Conservation (phyloP, 2,888 invertebrate genomes). For the Strigamia crassipes region DNA sequence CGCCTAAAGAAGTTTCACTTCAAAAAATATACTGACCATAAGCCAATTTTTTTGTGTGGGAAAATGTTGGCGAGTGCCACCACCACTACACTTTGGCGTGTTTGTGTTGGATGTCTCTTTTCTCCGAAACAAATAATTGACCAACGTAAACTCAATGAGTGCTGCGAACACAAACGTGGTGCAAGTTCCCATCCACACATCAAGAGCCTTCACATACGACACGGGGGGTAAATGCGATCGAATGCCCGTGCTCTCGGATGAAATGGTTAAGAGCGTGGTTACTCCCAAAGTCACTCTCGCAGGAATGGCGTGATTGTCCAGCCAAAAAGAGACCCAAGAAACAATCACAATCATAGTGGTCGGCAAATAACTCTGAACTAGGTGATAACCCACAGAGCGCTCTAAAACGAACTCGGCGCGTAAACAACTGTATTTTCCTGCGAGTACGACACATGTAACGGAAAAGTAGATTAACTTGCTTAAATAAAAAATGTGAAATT, state of each 20-base stretch:
- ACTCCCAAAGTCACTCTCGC: constrained; percentile 57
- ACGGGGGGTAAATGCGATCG: constrained; percentile 53
- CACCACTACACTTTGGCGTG: background rate
- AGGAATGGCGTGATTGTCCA: constrained; percentile 56
- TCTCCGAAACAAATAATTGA: constrained; percentile 62
- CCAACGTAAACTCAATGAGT: constrained; percentile 62
- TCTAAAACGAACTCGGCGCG: constrained; percentile 54
- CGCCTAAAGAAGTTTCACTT: no score
- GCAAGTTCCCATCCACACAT: constrained; percentile 57
- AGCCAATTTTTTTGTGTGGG: background rate
- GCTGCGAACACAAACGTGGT: constrained; percentile 62
- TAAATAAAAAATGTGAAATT: background rate
- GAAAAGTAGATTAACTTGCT: background rate
- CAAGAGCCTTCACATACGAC: constrained; percentile 55
- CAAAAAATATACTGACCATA: background rate
- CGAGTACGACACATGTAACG: background rate
- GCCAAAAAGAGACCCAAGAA: constrained; percentile 57
- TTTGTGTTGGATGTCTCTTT: constrained; percentile 19
- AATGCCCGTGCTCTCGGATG: constrained; percentile 54
- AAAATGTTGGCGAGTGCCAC: background rate
- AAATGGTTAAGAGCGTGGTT: constrained; percentile 56
- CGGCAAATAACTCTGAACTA: constrained; percentile 56
- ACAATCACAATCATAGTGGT: constrained; percentile 56
- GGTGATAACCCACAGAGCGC: constrained; percentile 55
- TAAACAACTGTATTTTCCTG: constrained; percentile 55